Conservation (phyloP, 2,113 vertebrate genomes). For the Rhinopomastus cyanomelas region DNA sequence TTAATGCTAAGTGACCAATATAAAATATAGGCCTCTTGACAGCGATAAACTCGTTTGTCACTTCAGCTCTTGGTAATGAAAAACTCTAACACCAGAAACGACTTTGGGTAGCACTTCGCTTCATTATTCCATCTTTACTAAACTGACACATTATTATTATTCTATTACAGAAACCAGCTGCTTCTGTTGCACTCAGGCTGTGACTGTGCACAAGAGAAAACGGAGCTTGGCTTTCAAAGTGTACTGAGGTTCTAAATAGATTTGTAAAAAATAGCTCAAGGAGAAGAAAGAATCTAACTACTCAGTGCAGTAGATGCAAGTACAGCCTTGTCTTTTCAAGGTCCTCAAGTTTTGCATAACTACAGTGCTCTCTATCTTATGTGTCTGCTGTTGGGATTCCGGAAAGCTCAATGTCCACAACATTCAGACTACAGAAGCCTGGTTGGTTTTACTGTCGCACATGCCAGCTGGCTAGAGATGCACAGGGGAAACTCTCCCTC, state of each 20-base stretch:
- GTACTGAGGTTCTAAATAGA: background rate
- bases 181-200: background rate
- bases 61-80: conserved; percentile 2
- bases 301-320: background rate
- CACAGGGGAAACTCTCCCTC: background rate
- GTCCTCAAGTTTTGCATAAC: background rate
- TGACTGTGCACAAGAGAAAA: conserved; percentile 21
- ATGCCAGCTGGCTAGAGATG: background rate
- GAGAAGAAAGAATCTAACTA: conserved; percentile 16
- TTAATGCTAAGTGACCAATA: conserved; percentile 50
- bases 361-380: background rate
- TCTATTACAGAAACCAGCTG: conserved; percentile 60
- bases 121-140: background rate
- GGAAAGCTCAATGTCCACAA: background rate
- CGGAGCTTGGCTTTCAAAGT: background rate
- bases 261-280: background rate
- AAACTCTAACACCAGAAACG: background rate
- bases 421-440: background rate
- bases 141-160: conserved; percentile 64
- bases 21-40: conserved; percentile 4
- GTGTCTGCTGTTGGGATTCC: background rate
- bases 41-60: conserved; percentile 14
- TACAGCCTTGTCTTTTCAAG: conserved; percentile 20
- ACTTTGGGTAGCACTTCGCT: conserved; percentile 32
- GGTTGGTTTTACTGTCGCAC: background rate